Percentiles rank a stretch among this genome's conserved stretches.
phyloP scores from a whole-genome alignment of 2,888 invertebrate genomes.

The Lepidocyrtinus sp. region DNA sequence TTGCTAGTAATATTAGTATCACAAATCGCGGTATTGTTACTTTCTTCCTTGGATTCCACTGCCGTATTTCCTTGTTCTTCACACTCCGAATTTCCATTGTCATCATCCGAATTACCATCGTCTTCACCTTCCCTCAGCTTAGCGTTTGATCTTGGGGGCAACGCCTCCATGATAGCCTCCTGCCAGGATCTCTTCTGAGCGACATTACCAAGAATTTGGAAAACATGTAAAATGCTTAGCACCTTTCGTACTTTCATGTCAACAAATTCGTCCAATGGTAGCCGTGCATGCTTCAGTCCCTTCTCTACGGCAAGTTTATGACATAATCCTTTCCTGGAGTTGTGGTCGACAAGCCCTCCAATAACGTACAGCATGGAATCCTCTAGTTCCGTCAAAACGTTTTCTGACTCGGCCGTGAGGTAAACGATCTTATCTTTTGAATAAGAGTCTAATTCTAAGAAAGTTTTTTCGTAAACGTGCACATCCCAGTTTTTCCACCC shows the following conservation, averaged over 20 bases:
- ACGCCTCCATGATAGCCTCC: conserved; percentile 82
- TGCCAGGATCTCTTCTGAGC: conserved; percentile 86
- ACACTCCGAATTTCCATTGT: conserved; percentile 10
- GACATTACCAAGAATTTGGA: conserved; percentile 84
- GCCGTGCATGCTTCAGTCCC: conserved; percentile 84
- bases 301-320: conserved; percentile 84
- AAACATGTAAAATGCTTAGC: conserved; percentile 96
- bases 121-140: conserved; percentile 52
- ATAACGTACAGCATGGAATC: conserved; percentile 90
- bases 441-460: conserved; percentile 77
- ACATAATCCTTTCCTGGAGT: conserved; percentile 93
- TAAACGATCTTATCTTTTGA: conserved; percentile 86
- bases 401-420: conserved; percentile 94
- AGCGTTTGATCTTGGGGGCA: conserved; percentile 86
- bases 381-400: conserved; percentile 83
- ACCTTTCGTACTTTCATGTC: conserved; percentile 94
- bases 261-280: conserved; percentile 92
- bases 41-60: background rate
- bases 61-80: too few species aligned
- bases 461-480: conserved; percentile 72
- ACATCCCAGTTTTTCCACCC: conserved; percentile 96
- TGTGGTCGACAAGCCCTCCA: conserved; percentile 98
- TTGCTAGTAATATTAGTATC: too few species aligned
- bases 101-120: conserved; percentile 23
- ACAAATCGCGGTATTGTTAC: too few species aligned